Evolutionary conservation across 1,140 invertebrate genomes (phyloP).

Genomic region (Ericerus pela): DNA sequence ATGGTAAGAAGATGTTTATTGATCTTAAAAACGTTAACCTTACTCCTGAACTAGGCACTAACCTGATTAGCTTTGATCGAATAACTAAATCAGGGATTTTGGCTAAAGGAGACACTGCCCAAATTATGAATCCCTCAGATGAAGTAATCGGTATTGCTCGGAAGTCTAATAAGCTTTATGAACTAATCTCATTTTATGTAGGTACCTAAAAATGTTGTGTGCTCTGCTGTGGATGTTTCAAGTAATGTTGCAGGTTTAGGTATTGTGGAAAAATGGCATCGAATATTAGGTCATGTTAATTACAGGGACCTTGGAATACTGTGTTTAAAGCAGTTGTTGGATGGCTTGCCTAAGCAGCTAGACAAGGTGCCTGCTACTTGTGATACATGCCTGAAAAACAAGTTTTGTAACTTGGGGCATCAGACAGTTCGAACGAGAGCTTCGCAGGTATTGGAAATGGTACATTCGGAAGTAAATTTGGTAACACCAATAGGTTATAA

Average conservation of each 20-base stretch:
- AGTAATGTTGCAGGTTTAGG: neutral
- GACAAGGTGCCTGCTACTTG: conserved; percentile 16
- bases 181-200: neutral
- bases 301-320: conserved; percentile 21
- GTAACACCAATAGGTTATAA: conserved; percentile 17
- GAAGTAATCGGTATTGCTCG: no score
- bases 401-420: conserved; percentile 19
- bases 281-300: conserved; percentile 22
- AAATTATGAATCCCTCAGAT: neutral
- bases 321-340: neutral
- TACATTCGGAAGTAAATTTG: conserved; percentile 23
- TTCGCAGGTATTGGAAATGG: conserved; percentile 19
- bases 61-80: no score
- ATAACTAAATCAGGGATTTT: no score
- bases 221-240: neutral
- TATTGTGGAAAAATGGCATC: conserved; percentile 15
- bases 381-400: conserved; percentile 19
- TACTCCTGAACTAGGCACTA: conserved; percentile 11
- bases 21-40: conserved; percentile 20
- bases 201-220: neutral
- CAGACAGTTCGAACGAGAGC: conserved; percentile 10
- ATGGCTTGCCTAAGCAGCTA: neutral
- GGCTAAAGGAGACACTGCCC: conserved; percentile 14
- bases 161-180: no score
- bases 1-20: conserved; percentile 15